Evolutionary conservation across 2,888 invertebrate genomes (phyloP).

Genomic region (Crocallis elinguaria): DNA sequence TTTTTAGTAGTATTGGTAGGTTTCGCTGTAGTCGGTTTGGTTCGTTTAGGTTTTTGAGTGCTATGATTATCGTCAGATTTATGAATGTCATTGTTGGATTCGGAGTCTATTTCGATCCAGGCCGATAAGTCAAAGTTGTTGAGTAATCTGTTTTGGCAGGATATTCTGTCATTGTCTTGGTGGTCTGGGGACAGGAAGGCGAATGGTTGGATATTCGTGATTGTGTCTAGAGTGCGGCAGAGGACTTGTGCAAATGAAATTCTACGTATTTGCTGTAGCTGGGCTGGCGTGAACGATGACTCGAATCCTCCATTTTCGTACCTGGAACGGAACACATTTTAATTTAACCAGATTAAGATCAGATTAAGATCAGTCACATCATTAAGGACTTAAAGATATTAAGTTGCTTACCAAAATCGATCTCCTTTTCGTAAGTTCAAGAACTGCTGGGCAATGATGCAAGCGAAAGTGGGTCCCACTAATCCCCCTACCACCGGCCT

Average conservation of each 20-base stretch:
- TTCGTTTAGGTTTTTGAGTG: slow-evolving; percentile 50
- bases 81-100: slow-evolving; percentile 67
- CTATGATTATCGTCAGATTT: slow-evolving; percentile 59
- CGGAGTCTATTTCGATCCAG: slow-evolving; percentile 84
- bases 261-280: slow-evolving; percentile 89
- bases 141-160: slow-evolving; percentile 82
- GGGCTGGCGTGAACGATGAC: slow-evolving; percentile 90
- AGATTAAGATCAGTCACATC: not conserved
- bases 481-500: slow-evolving; percentile 91
- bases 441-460: slow-evolving; percentile 95
- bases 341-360: too few relatives aligned
- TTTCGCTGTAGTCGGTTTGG: slow-evolving; percentile 40
- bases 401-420: slow-evolving; percentile 86
- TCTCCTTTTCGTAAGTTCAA: slow-evolving; percentile 91
- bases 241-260: slow-evolving; percentile 90
- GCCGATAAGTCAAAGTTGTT: slow-evolving; percentile 86
- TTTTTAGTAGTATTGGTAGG: slow-evolving; percentile 48
- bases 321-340: slow-evolving; percentile 58
- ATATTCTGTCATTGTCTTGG: slow-evolving; percentile 84
- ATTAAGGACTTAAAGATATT: not conserved
- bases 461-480: slow-evolving; percentile 94
- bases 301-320: slow-evolving; percentile 92
- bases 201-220: slow-evolving; percentile 89
- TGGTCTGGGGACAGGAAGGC: slow-evolving; percentile 87
- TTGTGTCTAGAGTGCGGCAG: slow-evolving; percentile 87